Conservation (phyloP, 2,113 vertebrate species). For the Malurus elegans region DNA sequence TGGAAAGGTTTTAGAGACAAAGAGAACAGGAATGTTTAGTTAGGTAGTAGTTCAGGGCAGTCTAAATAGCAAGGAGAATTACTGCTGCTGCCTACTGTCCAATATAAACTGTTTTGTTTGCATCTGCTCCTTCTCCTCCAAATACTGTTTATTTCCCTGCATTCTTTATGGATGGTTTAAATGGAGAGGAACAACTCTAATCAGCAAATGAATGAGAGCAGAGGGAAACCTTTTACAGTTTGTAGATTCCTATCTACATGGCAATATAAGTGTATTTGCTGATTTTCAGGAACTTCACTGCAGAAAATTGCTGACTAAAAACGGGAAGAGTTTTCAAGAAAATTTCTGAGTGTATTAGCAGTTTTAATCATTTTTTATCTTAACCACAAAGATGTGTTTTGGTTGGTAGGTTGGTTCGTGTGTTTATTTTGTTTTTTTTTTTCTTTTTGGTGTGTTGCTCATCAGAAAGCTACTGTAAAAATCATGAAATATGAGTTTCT, state of each 20-base stretch:
- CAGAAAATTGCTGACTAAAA: not conserved
- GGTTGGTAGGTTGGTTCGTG: not conserved
- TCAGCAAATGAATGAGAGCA: not conserved
- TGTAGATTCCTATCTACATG: not conserved
- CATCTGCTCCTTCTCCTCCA: not conserved
- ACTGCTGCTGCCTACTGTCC: not conserved
- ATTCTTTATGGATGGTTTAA: not conserved
- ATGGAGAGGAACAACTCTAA: not conserved
- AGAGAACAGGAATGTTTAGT: not conserved
- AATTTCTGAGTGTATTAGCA: not conserved
- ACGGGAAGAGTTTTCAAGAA: not conserved
- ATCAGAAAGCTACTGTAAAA: not conserved
- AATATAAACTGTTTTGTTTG: not conserved
- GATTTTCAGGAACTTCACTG: not conserved
- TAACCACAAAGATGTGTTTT: not conserved
- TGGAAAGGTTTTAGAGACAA: constrained; percentile 23
- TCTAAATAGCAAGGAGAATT: not conserved
- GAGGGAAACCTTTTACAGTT: not conserved
- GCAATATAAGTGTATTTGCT: not conserved
- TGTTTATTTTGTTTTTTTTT: fast-evolving
- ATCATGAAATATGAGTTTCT: not conserved
- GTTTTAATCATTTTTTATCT: not conserved
- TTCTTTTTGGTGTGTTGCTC: not conserved
- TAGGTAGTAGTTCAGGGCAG: not conserved
- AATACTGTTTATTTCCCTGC: not conserved